Base-by-base conservation (phyloP, 1,140 invertebrate genomes). In the Adelges cooleyi region DNA sequence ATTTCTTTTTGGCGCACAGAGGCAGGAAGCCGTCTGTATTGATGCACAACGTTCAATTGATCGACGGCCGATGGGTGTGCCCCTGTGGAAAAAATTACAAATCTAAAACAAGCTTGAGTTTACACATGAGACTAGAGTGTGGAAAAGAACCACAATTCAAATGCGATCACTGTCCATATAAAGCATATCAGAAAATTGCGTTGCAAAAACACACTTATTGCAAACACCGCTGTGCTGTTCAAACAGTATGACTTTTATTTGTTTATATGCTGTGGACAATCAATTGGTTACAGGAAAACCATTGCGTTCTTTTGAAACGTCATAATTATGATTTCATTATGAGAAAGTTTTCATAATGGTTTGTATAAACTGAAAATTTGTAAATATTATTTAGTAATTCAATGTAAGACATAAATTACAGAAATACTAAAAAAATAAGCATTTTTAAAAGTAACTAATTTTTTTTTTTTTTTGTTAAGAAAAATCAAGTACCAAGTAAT, bases 111-210 rank as follows among this genome's bases (percentile, higher is more conserved):
- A 49, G 54, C 22, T 8, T 52, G 18, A 53, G 65, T 22, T 20
- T 56, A 2, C 79, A 80, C 67, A 69, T 74, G 59, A 74, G 77
- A 40, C 74, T 79, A 54, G 80, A 81, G 65, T 82, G 80, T 66
- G 79, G 80, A 17, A 75, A 80, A 15, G 74, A 74, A 11, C 78
- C 79, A 3, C 74, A 77, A 71, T 81, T 78, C 70, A 73, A 75
- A 20, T 82, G 80, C 62, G 74, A 75, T 10, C 51, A 77, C 65
- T 79, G 77, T 65, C 25, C 56, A 48, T 62, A 62, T 42, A 62
- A 62, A 62, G 69, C 73, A 33, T 72, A 74, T 27, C 71, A 74
- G 23, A 72, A 71, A 65, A 66, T 67, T 29, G 70, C 69, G 25
- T 67, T 73, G 36, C 67, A 68, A 15, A 69, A 53, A 25, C 71